Percentiles rank a stretch among this genome's conserved stretches.
phyloP scores from a whole-genome alignment of 2,113 vertebrate species.

The Podarcis raffonei region DNA sequence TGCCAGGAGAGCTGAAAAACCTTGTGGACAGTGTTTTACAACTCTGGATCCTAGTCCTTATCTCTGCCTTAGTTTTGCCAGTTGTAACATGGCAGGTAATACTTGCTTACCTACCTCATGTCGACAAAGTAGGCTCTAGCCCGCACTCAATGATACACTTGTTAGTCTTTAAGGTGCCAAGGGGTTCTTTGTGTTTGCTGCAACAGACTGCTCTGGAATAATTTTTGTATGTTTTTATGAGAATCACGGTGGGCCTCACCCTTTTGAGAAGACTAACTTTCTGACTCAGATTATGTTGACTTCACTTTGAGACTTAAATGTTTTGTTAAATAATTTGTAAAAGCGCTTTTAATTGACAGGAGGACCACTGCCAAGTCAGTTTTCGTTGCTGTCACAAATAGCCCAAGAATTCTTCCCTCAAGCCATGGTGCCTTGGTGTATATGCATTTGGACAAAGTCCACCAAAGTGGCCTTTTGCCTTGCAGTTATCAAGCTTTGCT shows the following conservation, averaged over 20 bases:
- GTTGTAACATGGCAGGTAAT: background rate
- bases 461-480: constrained; percentile 30
- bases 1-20: background rate
- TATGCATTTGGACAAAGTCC: background rate
- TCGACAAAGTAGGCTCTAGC: background rate
- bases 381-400: constrained; percentile 47
- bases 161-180: background rate
- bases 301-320: constrained; percentile 23
- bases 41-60: background rate
- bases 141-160: background rate
- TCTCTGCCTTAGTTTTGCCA: background rate
- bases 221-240: background rate
- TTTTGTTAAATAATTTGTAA: constrained; percentile 42
- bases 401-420: constrained; percentile 28
- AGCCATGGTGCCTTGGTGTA: background rate
- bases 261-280: background rate
- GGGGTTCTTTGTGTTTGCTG: background rate
- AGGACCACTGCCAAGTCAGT: constrained; percentile 5
- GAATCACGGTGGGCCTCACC: background rate
- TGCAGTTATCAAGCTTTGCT: constrained; percentile 4
- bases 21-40: background rate
- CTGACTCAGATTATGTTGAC: rapidly evolving
- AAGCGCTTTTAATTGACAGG: constrained; percentile 22
- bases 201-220: background rate
- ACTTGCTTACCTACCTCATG: background rate